These are phyloP conservation scores for Ptilodon capucinus DNA, from an alignment of 2,888 invertebrate species.

Conservation along the genomic window DNA sequence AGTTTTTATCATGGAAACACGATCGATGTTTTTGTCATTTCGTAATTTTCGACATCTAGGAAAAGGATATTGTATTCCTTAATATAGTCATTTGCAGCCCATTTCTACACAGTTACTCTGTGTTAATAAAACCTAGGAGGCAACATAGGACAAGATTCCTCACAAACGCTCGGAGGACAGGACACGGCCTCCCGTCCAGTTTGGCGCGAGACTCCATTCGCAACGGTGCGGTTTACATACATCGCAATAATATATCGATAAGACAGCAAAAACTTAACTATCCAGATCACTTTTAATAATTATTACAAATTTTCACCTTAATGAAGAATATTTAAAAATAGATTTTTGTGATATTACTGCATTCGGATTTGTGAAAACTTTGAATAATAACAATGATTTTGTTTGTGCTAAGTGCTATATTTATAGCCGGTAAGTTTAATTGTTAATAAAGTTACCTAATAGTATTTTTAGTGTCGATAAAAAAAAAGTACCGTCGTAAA, in stretches of 20 bases:
- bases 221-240: slow-evolving; percentile 25
- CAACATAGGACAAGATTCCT: slow-evolving; percentile 8
- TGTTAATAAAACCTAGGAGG: not conserved
- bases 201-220: slow-evolving; percentile 33
- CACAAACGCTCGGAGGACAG: slow-evolving; percentile 6
- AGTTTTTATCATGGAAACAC: too few species aligned
- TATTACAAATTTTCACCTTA: too few species aligned
- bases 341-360: too few species aligned
- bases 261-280: not conserved
- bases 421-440: slow-evolving; percentile 30
- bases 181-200: slow-evolving; percentile 31
- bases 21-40: too few species aligned
- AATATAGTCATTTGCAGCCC: not conserved
- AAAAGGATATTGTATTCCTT: too few species aligned
- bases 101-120: not conserved
- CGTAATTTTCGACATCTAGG: not conserved
- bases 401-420: slow-evolving; percentile 22
- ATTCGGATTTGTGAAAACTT: slow-evolving; percentile 3
- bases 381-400: slow-evolving; percentile 18
- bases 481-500: too few species aligned
- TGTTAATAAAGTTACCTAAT: not conserved
- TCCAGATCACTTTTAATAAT: not conserved
- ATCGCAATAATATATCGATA: slow-evolving; percentile 3
- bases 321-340: not conserved
- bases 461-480: too few species aligned